Conservation (phyloP, 2,113 vertebrate species). For the Xenopus laevis region DNA sequence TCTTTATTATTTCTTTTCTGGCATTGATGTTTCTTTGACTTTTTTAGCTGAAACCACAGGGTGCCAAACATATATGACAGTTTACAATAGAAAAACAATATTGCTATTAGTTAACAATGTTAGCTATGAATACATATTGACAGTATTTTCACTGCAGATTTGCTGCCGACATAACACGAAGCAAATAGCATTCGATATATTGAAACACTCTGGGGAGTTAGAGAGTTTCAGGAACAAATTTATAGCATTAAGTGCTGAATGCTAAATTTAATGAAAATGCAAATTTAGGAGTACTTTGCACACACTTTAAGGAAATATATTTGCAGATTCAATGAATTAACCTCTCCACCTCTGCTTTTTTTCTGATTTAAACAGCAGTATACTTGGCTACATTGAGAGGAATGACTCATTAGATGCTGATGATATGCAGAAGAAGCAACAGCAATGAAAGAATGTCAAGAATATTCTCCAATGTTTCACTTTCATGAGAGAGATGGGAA, state of each 20-base stretch:
- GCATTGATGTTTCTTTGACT: conserved; percentile 57
- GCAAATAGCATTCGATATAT: conserved; percentile 70
- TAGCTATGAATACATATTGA: conserved; percentile 76
- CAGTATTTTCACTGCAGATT: conserved; percentile 68
- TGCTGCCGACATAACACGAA: conserved; percentile 71
- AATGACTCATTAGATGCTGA: conserved; percentile 26
- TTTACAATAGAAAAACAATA: conserved; percentile 73
- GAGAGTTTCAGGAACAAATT: conserved; percentile 72
- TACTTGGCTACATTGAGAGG: conserved; percentile 22
- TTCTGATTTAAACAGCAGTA: conserved; percentile 15
- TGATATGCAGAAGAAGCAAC: conserved; percentile 20
- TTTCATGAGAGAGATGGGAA: no score
- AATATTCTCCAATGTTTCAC: no score
- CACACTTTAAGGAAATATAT: conserved; percentile 54
- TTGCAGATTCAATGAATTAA: conserved; percentile 61
- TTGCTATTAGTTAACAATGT: conserved; percentile 80
- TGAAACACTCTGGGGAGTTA: conserved; percentile 65
- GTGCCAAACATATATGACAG: conserved; percentile 68
- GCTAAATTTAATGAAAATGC: conserved; percentile 73
- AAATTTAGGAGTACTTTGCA: conserved; percentile 57
- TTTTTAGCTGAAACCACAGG: conserved; percentile 62
- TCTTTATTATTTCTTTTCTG: conserved; percentile 59
- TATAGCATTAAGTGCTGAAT: conserved; percentile 67
- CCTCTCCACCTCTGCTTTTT: conserved; percentile 39
- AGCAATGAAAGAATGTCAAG: not conserved